phyloP scores from a whole-genome alignment of 2,888 invertebrate species.

The Microctonus brassicae region DNA sequence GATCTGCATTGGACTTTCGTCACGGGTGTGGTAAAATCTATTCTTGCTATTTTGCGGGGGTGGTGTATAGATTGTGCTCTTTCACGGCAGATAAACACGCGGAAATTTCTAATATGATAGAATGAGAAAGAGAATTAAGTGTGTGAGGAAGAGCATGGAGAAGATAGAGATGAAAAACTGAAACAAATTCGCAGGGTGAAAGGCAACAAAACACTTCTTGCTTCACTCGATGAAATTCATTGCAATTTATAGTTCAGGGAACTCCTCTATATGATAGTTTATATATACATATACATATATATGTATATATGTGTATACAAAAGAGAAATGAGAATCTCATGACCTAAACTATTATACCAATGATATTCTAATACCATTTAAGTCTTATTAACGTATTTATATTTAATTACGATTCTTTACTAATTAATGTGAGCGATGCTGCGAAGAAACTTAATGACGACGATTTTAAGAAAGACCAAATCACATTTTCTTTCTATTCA shows the following conservation, averaged over 20 bases:
- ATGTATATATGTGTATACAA: too few relatives aligned
- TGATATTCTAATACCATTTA: neutral
- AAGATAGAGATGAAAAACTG: slow-evolving; percentile 60
- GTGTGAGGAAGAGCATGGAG: slow-evolving; percentile 34
- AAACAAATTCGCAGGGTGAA: slow-evolving; percentile 54
- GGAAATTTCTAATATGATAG: neutral
- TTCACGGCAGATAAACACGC: slow-evolving; percentile 15
- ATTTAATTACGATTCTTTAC: neutral
- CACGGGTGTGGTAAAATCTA: slow-evolving; percentile 37
- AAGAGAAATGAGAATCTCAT: slow-evolving; percentile 1
- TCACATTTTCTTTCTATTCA: neutral
- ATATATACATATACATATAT: too few relatives aligned
- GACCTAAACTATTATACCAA: neutral
- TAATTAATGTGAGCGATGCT: neutral
- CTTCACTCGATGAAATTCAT: slow-evolving; percentile 6
- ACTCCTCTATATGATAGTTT: neutral
- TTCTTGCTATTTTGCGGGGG: slow-evolving; percentile 13
- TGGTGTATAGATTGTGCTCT: slow-evolving; percentile 14
- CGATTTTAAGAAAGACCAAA: neutral
- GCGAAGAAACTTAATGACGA: neutral
- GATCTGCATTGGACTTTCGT: slow-evolving; percentile 25
- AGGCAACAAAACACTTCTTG: slow-evolving; percentile 41
- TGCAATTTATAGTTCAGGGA: slow-evolving; percentile 8
- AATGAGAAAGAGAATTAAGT: neutral
- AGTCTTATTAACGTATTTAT: neutral